A percentile compares a stretch with the other conserved stretches of the same genome.
These are phyloP conservation scores for Piezodorus guildinii DNA, from an alignment of 1,140 invertebrate species.

Conservation along the genomic window DNA sequence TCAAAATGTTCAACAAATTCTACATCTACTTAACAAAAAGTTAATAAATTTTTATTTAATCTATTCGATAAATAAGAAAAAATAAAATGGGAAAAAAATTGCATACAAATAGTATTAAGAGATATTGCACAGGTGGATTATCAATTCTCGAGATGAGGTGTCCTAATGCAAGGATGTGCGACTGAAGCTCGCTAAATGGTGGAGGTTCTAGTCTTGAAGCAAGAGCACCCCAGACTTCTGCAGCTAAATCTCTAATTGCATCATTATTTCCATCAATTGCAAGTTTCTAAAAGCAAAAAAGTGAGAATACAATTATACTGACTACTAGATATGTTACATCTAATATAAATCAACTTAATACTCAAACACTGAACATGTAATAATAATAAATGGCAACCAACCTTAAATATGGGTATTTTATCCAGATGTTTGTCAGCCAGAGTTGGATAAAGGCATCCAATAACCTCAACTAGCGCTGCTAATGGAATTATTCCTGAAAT, in stretches of 20 bases:
- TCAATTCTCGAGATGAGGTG: neutral
- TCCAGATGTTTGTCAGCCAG: constrained; percentile 39
- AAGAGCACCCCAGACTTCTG: neutral
- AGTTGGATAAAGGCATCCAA: constrained; percentile 39
- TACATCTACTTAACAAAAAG: no score
- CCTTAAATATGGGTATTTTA: constrained; percentile 46
- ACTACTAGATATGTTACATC: no score
- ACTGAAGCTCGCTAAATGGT: neutral
- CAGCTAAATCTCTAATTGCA: neutral
- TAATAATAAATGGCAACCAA: neutral
- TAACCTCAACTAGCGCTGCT: constrained; percentile 45
- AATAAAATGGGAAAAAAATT: no score
- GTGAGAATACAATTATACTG: no score
- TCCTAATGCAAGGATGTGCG: neutral
- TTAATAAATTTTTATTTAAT: no score
- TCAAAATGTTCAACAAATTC: no score
- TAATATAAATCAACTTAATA: no score
- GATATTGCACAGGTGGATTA: constrained; percentile 2
- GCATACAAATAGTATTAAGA: constrained; percentile 5
- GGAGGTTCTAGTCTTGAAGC: constrained; percentile 3
- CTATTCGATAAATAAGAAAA: no score
- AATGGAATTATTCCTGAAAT: constrained; percentile 40
- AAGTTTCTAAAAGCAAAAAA: neutral
- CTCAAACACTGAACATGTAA: no score
- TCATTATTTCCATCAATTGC: neutral